Percentiles rank a stretch among this genome's conserved stretches.
Evolutionary conservation across 1,140 invertebrate species (phyloP).

Genomic region (Episyrphus balteatus): DNA sequence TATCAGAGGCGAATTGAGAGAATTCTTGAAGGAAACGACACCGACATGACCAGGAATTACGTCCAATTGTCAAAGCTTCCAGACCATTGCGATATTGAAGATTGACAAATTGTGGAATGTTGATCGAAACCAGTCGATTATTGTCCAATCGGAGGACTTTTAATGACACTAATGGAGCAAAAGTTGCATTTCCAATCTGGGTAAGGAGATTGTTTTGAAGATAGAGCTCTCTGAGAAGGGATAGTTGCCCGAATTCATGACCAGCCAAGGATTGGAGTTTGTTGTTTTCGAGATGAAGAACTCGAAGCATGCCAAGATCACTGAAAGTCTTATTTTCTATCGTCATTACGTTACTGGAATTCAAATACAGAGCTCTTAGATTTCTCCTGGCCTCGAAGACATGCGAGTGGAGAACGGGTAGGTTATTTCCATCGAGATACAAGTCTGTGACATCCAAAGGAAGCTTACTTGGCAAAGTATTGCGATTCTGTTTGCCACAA

Average conservation of each 20-base stretch:
- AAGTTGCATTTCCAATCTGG: slow-evolving; percentile 67
- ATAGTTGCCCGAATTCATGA: slow-evolving; percentile 71
- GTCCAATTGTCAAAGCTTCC: slow-evolving; percentile 60
- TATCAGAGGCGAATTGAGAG: slow-evolving; percentile 70
- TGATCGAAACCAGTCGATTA: slow-evolving; percentile 59
- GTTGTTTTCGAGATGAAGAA: slow-evolving; percentile 78
- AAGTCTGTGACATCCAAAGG: slow-evolving; percentile 85
- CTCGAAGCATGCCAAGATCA: slow-evolving; percentile 61
- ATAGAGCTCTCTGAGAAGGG: slow-evolving; percentile 69
- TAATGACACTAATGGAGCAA: slow-evolving; percentile 60
- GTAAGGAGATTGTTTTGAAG: slow-evolving; percentile 73
- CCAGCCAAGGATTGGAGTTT: slow-evolving; percentile 61
- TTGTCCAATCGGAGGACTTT: slow-evolving; percentile 73
- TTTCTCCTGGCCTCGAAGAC: slow-evolving; percentile 78
- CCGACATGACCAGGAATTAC: slow-evolving; percentile 81
- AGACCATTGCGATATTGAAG: slow-evolving; percentile 40
- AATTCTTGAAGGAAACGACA: slow-evolving; percentile 80
- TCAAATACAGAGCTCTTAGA: slow-evolving; percentile 69
- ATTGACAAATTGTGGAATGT: slow-evolving; percentile 16
- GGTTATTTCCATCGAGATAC: slow-evolving; percentile 77
- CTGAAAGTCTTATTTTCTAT: slow-evolving; percentile 84
- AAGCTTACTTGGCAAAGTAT: slow-evolving; percentile 60
- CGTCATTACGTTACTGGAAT: slow-evolving; percentile 63
- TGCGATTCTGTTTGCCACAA: slow-evolving; percentile 54
- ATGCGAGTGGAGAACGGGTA: slow-evolving; percentile 66